phyloP scores from a whole-genome alignment of 1,140 invertebrate species.

The Scaptomyza graminum region DNA sequence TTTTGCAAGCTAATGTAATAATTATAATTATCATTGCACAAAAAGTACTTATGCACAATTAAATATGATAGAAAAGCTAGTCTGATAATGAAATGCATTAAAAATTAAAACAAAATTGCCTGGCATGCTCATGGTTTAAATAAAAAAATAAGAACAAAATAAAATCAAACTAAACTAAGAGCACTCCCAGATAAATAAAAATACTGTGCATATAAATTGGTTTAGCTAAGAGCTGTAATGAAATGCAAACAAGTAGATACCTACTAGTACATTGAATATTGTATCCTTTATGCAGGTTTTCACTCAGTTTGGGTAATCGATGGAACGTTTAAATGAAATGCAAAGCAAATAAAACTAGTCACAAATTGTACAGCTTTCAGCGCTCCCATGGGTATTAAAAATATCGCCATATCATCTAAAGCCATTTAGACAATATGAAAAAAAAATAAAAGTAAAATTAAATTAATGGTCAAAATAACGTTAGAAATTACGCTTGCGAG shows the following conservation, averaged over 20 bases:
- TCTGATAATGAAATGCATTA: not conserved
- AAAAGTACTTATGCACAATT: not conserved
- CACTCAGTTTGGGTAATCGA: slow-evolving; percentile 25
- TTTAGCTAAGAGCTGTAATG: slow-evolving; percentile 4
- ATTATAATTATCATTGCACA: slow-evolving; percentile 5
- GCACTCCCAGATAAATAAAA: not conserved
- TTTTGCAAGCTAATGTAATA: too few relatives aligned
- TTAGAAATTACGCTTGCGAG: slow-evolving; percentile 24
- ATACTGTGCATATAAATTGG: slow-evolving; percentile 2
- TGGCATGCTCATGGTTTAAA: not conserved
- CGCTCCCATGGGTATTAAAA: not conserved
- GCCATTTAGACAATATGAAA: slow-evolving; percentile 31
- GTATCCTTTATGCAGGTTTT: not conserved
- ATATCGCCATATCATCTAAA: slow-evolving; percentile 36
- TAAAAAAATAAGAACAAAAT: not conserved
- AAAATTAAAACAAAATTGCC: not conserved
- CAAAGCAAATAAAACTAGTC: slow-evolving; percentile 23
- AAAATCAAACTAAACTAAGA: not conserved
- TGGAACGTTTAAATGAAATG: slow-evolving; percentile 10
- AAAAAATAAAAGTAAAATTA: not conserved
- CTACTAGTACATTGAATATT: not conserved
- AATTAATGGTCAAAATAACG: not conserved
- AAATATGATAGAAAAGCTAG: slow-evolving; percentile 8
- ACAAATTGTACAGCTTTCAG: slow-evolving; percentile 13
- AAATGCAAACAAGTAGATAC: slow-evolving; percentile 2